A percentile compares a stretch with the other conserved stretches of the same genome.
Evolutionary conservation across 2,797 vertebrate genomes (phyloP).

Genomic region (Acrocephalus scirpaceus): DNA sequence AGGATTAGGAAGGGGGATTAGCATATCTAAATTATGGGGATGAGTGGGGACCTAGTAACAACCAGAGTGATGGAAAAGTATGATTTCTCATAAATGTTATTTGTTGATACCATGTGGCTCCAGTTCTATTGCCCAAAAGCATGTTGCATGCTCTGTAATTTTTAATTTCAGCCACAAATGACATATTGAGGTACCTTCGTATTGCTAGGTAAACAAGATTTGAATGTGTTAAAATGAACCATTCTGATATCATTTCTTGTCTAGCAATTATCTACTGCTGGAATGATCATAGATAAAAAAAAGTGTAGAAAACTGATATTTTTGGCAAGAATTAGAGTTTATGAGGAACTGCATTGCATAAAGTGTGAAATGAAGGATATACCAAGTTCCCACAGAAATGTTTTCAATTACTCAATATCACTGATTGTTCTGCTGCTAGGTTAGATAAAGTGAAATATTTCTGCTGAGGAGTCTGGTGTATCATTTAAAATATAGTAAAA

Average conservation of each 20-base stretch:
- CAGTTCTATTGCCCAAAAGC: neutral
- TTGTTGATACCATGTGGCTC: neutral
- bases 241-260: neutral
- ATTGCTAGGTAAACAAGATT: neutral
- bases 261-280: neutral
- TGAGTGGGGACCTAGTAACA: neutral
- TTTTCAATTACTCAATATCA: neutral
- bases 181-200: neutral
- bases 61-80: neutral
- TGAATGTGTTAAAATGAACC: neutral
- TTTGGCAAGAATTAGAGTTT: neutral
- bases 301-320: neutral
- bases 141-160: neutral
- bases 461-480: neutral
- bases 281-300: neutral
- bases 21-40: neutral
- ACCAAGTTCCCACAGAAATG: neutral
- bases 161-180: neutral
- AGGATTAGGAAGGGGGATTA: neutral
- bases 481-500: neutral
- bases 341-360: neutral
- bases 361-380: neutral
- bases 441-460: neutral
- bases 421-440: neutral
- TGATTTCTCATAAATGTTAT: neutral